Percentiles rank a stretch among this genome's conserved stretches.
Conservation (phyloP, 2,113 vertebrate genomes). For the Osmerus eperlanus region DNA sequence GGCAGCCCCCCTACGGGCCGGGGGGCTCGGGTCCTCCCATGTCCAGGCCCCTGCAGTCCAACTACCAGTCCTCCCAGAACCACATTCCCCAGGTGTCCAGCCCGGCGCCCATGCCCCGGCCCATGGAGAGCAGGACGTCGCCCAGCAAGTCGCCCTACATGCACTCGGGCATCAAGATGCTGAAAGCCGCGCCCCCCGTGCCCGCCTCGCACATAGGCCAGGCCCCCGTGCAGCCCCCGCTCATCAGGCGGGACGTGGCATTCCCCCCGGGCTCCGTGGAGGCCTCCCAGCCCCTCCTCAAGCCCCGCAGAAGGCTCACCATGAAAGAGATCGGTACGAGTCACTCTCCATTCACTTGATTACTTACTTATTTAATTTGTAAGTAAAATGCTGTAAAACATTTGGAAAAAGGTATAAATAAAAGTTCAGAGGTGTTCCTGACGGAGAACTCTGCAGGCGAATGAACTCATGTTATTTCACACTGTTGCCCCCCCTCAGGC, state of each 20-base stretch:
- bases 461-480: background rate
- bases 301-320: conserved; percentile 88
- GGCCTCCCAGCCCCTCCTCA: conserved; percentile 89
- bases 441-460: too few relatives aligned
- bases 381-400: background rate
- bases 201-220: conserved; percentile 91
- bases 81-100: conserved; percentile 99
- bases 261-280: conserved; percentile 95
- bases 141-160: conserved; percentile 95
- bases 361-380: background rate
- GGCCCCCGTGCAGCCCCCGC: conserved; percentile 85
- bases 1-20: conserved; percentile 89
- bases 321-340: conserved; percentile 91
- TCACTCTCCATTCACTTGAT: too few relatives aligned
- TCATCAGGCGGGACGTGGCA: conserved; percentile 90
- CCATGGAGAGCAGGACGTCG: conserved; percentile 92
- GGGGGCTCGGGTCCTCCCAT: conserved; percentile 83
- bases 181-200: conserved; percentile 93
- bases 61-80: conserved; percentile 90
- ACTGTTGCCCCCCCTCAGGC: conserved; percentile 68
- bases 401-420: background rate
- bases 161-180: conserved; percentile 94
- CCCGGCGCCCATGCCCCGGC: conserved; percentile 88
- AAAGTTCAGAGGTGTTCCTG: background rate
- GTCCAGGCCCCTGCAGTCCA: conserved; percentile 87